A percentile compares a stretch with the other conserved stretches of the same genome.
phyloP scores from a whole-genome alignment of 1,140 invertebrate species.

The Dendrolimus kikuchii region DNA sequence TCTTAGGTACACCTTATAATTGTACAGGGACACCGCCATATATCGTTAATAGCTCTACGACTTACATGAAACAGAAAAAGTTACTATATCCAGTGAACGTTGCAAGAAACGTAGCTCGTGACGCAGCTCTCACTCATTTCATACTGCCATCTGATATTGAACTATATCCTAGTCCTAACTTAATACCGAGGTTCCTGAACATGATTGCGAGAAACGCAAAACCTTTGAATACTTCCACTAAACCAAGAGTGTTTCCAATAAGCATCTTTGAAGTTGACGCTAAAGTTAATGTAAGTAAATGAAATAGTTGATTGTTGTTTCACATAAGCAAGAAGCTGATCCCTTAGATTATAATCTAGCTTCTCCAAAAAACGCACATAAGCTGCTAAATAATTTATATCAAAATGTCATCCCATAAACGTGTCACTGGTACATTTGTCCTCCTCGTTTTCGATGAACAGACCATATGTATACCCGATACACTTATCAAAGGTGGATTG shows the following conservation, averaged over 20 bases:
- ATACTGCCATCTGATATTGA: conserved; percentile 91
- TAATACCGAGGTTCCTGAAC: conserved; percentile 83
- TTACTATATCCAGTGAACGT: conserved; percentile 92
- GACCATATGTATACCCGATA: too few relatives aligned
- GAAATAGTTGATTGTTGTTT: too few relatives aligned
- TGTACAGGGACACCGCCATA: conserved; percentile 81
- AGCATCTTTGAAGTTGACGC: conserved; percentile 89
- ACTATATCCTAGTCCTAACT: conserved; percentile 87
- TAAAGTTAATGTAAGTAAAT: conserved; percentile 68
- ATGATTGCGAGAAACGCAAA: conserved; percentile 84
- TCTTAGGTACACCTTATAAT: conserved; percentile 77
- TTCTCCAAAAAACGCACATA: too few relatives aligned
- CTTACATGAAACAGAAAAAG: conserved; percentile 86
- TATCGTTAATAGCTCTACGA: conserved; percentile 75
- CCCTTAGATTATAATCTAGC: too few relatives aligned
- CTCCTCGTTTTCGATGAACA: too few relatives aligned
- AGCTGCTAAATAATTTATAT: too few relatives aligned
- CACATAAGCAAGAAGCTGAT: too few relatives aligned
- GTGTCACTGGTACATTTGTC: too few relatives aligned
- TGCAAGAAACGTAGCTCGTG: conserved; percentile 87
- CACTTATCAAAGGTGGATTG: too few relatives aligned
- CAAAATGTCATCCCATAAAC: too few relatives aligned
- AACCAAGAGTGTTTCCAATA: conserved; percentile 85
- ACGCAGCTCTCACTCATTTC: conserved; percentile 86
- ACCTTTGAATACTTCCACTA: conserved; percentile 75